Evolutionary conservation across 2,888 invertebrate genomes (phyloP).

Genomic region (Acanthacorydalis orientalis): DNA sequence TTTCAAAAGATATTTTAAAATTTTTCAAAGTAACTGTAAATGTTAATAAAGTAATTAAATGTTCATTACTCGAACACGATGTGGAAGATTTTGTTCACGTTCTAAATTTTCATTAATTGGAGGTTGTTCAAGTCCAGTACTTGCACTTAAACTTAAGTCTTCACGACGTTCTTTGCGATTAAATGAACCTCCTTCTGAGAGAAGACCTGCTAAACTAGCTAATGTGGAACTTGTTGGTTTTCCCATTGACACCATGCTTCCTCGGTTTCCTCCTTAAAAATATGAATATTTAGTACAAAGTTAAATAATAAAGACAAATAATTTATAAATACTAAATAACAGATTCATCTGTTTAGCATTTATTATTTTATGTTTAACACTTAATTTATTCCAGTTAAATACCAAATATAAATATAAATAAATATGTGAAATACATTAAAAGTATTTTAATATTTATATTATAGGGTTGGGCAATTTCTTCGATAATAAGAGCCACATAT

Average conservation of each 20-base stretch:
- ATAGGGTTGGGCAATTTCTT: too few relatives aligned
- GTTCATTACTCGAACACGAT: conserved; percentile 35
- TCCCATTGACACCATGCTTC: conserved; percentile 67
- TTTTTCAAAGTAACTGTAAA: too few relatives aligned
- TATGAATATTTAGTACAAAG: conserved; percentile 1
- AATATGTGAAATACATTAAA: neutral
- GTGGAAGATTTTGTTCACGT: conserved; percentile 30
- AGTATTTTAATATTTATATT: too few relatives aligned
- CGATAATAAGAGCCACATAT: too few relatives aligned
- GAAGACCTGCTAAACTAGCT: conserved; percentile 67
- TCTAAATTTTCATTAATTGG: conserved; percentile 9
- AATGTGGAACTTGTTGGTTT: conserved; percentile 79
- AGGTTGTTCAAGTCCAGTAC: conserved; percentile 14
- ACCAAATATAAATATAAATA: too few relatives aligned
- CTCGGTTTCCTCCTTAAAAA: conserved; percentile 52
- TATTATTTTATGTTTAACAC: neutral
- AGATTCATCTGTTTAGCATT: too few relatives aligned
- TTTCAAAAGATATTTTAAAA: too few relatives aligned
- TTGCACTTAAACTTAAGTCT: conserved; percentile 19
- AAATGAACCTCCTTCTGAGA: conserved; percentile 27
- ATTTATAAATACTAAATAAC: neutral
- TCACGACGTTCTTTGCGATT: conserved; percentile 3
- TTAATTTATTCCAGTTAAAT: too few relatives aligned
- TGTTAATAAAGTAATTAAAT: conserved; percentile 1
- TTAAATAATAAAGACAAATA: neutral